These are phyloP conservation scores for Ceratosolen fusciceps DNA, from an alignment of 1,140 invertebrate species.

Conservation along the genomic window DNA sequence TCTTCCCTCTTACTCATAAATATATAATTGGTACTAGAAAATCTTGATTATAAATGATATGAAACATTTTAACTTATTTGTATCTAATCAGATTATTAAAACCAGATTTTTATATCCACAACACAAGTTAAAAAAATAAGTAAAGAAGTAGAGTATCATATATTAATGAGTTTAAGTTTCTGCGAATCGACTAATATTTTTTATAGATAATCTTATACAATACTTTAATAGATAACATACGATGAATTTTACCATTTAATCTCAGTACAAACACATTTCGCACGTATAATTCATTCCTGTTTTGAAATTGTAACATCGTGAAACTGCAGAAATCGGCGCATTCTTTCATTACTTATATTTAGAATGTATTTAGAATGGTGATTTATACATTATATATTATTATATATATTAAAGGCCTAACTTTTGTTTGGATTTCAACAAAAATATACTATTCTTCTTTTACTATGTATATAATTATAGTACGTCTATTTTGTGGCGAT, in stretches of 20 bases:
- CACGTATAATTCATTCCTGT: neutral
- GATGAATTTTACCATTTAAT: neutral
- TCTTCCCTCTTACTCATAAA: conserved; percentile 7
- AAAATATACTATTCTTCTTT: conserved; percentile 30
- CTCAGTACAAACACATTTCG: conserved; percentile 26
- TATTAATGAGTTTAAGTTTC: conserved; percentile 16
- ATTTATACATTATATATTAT: conserved; percentile 10
- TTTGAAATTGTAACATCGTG: conserved; percentile 17
- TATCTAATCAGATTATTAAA: neutral
- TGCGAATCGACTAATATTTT: neutral
- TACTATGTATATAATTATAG: neutral
- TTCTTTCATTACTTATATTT: neutral
- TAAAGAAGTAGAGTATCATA: neutral
- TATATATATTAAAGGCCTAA: conserved; percentile 14
- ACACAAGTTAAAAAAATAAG: conserved; percentile 10
- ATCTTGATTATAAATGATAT: conserved; percentile 3
- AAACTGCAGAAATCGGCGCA: conserved; percentile 26
- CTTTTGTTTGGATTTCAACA: conserved; percentile 17
- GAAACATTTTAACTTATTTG: conserved; percentile 8
- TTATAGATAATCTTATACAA: conserved; percentile 25
- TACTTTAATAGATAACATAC: conserved; percentile 19
- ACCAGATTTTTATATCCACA: conserved; percentile 8
- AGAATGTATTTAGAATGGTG: neutral
- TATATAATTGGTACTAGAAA: conserved; percentile 7
- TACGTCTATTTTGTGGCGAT: neutral